Percentiles rank a stretch among this genome's conserved stretches.
Conservation (phyloP, 1,140 invertebrate species). For the Trypoxylus dichotomus region DNA sequence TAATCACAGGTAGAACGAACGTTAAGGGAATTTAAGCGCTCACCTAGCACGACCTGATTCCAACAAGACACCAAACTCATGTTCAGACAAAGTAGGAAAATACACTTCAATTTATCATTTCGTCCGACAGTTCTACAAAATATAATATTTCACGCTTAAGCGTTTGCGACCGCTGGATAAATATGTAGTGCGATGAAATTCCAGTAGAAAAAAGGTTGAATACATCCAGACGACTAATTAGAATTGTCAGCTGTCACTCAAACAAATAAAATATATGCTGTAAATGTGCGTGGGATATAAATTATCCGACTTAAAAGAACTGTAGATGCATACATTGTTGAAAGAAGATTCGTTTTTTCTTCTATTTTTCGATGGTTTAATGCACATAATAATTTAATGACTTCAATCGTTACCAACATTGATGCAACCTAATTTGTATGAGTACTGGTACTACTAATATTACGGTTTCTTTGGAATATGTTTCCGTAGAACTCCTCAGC, state of each 20-base stretch:
- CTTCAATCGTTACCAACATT: too few species aligned
- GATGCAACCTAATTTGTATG: too few species aligned
- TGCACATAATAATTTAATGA: too few species aligned
- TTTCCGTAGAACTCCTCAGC: too few species aligned
- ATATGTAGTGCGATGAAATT: not conserved
- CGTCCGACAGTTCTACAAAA: not conserved
- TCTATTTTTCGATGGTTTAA: too few species aligned
- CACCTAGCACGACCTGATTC: not conserved
- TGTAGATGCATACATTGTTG: not conserved
- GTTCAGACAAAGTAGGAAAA: not conserved
- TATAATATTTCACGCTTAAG: not conserved
- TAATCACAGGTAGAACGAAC: not conserved
- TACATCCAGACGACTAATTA: not conserved
- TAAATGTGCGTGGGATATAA: not conserved
- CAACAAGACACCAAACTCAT: not conserved
- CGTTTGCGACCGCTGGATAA: not conserved
- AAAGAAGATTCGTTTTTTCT: not conserved
- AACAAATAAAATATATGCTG: not conserved
- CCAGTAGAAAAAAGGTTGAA: not conserved
- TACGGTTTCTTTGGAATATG: too few species aligned
- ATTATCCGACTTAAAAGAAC: not conserved
- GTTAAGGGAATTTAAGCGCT: not conserved
- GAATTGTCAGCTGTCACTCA: not conserved
- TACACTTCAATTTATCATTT: not conserved
- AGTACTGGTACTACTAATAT: too few species aligned